Percentiles rank a stretch among this genome's conserved stretches.
Evolutionary conservation across 1,140 invertebrate genomes (phyloP).

Genomic region (Hormaphis cornu): DNA sequence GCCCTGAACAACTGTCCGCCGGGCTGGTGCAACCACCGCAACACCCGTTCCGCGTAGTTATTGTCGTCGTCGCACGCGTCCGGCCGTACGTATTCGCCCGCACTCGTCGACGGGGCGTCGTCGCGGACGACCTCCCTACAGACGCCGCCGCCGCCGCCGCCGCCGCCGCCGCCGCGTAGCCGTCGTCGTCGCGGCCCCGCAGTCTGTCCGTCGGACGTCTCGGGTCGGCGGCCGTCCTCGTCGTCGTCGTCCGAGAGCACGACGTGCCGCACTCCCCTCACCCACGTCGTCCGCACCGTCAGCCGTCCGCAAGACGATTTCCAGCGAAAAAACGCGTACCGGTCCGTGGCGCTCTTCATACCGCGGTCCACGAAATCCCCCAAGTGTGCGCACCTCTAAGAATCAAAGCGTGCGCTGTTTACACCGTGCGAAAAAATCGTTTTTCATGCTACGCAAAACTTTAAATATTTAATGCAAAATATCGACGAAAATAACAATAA

Average conservation of each 20-base stretch:
- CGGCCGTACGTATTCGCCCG: neutral
- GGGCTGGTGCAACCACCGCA: conserved; percentile 1
- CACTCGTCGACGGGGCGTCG: neutral
- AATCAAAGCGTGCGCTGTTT: no score
- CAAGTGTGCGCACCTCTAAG: no score
- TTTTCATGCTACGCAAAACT: no score
- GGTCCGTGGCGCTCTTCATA: neutral
- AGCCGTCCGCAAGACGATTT: conserved; percentile 59
- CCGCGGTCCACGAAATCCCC: neutral
- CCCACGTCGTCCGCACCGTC: conserved; percentile 59
- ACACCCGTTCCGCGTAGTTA: neutral
- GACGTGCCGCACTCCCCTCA: conserved; percentile 59
- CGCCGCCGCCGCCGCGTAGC: no score
- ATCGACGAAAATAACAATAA: no score
- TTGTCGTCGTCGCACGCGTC: neutral
- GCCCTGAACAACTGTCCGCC: neutral
- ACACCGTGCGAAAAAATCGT: no score
- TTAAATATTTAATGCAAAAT: no score
- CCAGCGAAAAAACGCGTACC: conserved; percentile 47
- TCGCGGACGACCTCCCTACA: neutral
- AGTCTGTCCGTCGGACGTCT: neutral
- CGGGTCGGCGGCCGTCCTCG: conserved; percentile 34
- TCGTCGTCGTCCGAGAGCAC: conserved; percentile 57
- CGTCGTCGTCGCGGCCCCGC: neutral
- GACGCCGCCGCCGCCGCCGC: neutral